These are phyloP conservation scores for Rhinella marina DNA, from an alignment of 2,797 vertebrate genomes.

Conservation along the genomic window DNA sequence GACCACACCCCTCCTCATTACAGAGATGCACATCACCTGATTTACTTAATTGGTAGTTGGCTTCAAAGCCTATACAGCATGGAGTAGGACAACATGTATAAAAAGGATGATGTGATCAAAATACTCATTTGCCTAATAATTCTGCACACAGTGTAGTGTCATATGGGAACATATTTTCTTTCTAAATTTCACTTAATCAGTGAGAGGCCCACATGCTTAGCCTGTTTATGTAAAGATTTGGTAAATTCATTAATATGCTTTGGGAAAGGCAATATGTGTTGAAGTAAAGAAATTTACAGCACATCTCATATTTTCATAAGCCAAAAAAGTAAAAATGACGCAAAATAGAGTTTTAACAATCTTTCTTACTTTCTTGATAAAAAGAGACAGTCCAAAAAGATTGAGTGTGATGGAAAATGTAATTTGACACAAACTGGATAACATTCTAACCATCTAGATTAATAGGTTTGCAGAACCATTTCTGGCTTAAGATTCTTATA, in stretches of 20 bases:
- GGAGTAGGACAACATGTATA: too few species aligned
- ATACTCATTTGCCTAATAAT: too few species aligned
- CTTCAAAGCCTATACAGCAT: too few species aligned
- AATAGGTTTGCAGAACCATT: conserved; percentile 26
- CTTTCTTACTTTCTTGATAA: conserved; percentile 30
- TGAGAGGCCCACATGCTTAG: not conserved
- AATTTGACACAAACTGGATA: conserved; percentile 42
- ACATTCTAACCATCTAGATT: conserved; percentile 32
- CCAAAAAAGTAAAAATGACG: not conserved
- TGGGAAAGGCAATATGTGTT: not conserved
- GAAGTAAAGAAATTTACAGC: not conserved
- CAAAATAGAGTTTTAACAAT: conserved; percentile 30
- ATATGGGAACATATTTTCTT: not conserved
- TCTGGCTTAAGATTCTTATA: conserved; percentile 26
- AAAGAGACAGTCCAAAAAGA: conserved; percentile 25
- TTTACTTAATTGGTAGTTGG: too few species aligned
- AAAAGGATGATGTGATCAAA: too few species aligned
- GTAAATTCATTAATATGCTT: not conserved
- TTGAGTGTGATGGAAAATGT: conserved; percentile 43
- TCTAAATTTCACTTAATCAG: not conserved
- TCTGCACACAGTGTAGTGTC: too few species aligned
- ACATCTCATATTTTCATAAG: not conserved
- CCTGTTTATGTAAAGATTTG: not conserved
- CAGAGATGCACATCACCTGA: too few species aligned
- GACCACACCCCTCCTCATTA: too few species aligned